These are phyloP conservation scores for Dermolepida albohirtum DNA, from an alignment of 2,888 invertebrate genomes.

Conservation along the genomic window DNA sequence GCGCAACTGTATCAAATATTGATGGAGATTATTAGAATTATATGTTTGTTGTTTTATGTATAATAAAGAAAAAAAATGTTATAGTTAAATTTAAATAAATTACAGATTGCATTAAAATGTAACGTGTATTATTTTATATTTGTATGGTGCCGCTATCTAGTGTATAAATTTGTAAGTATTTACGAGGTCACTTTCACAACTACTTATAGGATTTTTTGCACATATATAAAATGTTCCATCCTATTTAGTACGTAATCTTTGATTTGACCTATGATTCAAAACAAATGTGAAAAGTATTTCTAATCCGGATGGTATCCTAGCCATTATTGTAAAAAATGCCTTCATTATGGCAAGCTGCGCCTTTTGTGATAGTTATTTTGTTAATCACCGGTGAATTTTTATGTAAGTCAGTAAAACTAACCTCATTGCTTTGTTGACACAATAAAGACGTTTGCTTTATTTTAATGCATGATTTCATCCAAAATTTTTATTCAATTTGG, in stretches of 20 bases:
- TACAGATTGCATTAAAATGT: not conserved
- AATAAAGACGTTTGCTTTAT: not conserved
- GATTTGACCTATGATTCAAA: too few relatives aligned
- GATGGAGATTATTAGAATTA: constrained; percentile 43
- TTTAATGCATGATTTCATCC: not conserved
- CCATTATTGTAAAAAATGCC: constrained; percentile 12
- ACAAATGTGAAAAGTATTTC: too few relatives aligned
- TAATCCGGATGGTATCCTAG: not conserved
- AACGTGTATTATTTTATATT: constrained; percentile 5
- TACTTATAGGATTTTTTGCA: too few relatives aligned
- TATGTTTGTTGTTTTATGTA: not conserved
- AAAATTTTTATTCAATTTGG: not conserved
- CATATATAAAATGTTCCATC: too few relatives aligned
- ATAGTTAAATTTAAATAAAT: constrained; percentile 3
- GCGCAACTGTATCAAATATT: constrained; percentile 39
- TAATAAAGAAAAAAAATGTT: not conserved
- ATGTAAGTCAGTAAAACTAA: constrained; percentile 19
- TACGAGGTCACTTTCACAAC: too few relatives aligned
- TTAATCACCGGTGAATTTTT: constrained; percentile 18
- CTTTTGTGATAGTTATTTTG: constrained; percentile 14
- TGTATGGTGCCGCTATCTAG: not conserved
- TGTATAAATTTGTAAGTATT: too few relatives aligned
- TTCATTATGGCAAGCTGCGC: constrained; percentile 13
- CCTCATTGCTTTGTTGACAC: constrained; percentile 8
- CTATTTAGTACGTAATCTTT: too few relatives aligned